phyloP scores from a whole-genome alignment of 2,797 vertebrate species.

The Pangasius sanitwongsei region DNA sequence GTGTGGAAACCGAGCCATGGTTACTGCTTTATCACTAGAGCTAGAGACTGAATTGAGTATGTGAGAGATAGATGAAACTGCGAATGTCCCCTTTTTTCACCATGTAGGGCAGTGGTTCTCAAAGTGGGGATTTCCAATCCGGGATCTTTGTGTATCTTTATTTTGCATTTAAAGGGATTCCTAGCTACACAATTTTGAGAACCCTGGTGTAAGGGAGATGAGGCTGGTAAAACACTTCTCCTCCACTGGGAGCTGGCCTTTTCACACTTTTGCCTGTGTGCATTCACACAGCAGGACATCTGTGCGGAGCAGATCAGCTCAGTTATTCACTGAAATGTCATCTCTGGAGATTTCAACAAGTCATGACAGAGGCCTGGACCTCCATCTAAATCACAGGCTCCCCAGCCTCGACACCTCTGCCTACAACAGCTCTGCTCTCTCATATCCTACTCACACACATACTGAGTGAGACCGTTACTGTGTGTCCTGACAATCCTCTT shows the following conservation, averaged over 20 bases:
- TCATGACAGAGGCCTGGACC: constrained; percentile 25
- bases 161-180: not conserved
- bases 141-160: not conserved
- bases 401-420: not conserved
- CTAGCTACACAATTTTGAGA: not conserved
- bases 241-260: constrained; percentile 30
- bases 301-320: constrained; percentile 16
- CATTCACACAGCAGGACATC: constrained; percentile 28
- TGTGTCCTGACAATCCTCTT: not conserved
- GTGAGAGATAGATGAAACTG: constrained; percentile 7
- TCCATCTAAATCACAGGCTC: constrained; percentile 14
- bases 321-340: not conserved
- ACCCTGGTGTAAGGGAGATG: not conserved
- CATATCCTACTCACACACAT: not conserved
- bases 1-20: constrained; percentile 1
- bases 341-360: constrained; percentile 24
- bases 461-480: not conserved
- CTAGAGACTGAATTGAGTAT: not conserved
- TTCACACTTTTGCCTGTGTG: constrained; percentile 37
- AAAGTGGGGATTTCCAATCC: not conserved
- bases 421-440: not conserved
- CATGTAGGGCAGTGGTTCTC: not conserved
- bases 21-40: not conserved
- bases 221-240: constrained; percentile 14
- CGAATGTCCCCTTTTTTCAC: constrained; percentile 27